phyloP scores from a whole-genome alignment of 2,888 invertebrate species.

The Mythimna albipuncta region DNA sequence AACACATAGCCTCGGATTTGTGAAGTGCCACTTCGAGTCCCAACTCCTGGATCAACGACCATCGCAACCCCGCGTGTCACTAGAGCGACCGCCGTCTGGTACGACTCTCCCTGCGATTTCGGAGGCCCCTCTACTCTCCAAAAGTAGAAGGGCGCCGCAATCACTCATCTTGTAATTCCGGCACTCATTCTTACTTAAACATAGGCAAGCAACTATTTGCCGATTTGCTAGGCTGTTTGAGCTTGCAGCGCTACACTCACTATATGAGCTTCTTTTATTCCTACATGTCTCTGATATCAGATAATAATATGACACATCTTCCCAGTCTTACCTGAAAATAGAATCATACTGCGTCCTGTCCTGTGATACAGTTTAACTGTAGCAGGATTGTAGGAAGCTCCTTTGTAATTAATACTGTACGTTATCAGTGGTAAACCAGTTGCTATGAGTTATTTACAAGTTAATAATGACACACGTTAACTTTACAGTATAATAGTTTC shows the following conservation, averaged over 20 bases:
- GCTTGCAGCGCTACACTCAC: not conserved
- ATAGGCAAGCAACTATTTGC: not conserved
- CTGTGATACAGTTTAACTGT: not conserved
- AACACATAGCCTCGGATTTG: no score
- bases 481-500: not conserved
- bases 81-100: no score
- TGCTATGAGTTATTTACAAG: conserved; percentile 16
- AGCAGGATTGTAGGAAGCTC: not conserved
- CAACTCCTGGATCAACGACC: no score
- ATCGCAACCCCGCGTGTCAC: no score
- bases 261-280: not conserved
- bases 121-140: no score
- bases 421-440: not conserved
- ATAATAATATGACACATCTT: not conserved
- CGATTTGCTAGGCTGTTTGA: not conserved
- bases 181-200: not conserved
- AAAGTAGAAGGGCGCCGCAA: no score
- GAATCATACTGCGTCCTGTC: not conserved
- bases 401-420: not conserved
- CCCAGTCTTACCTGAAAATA: not conserved
- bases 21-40: no score
- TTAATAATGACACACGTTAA: not conserved
- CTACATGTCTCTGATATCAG: not conserved
- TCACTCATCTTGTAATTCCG: no score
- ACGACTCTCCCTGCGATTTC: no score